Evolutionary conservation across 1,140 invertebrate species (phyloP), one percentile per base, ranked within the genome.

Genomic region (Drosophila azteca): DNA sequence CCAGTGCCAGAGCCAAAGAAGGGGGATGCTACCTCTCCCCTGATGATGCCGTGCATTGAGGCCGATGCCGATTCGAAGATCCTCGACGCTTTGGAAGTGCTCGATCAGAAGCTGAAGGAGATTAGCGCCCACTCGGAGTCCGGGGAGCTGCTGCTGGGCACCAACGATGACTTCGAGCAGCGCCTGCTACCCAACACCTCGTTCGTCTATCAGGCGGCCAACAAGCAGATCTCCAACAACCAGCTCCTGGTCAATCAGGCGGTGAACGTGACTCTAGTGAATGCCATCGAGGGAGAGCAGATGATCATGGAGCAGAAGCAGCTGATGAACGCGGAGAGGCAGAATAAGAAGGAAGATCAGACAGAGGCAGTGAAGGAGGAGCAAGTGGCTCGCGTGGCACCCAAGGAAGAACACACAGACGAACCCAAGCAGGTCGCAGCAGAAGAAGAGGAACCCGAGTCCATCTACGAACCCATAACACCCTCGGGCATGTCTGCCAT

Each of bases 241-340:
- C 74, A 90, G 26, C 49, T 89, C 43, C 63, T 84, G 45, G 70
- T 88, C 39, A 85, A 79, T 35, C 91, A 90, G 63, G 84, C 90
- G 3, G 90, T 90, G 2, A 90, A 90, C 55, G 79, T 90, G 3
- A 72, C 70, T 0, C 69, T 90, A 22, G 89, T 91, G 1, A 90
- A 90, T 69, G 78, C 77, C 69, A 90, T 90, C 20, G 79, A 90
- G 59, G 77, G 77, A 0, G 77, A 90, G 67, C 78, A 82, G 26
- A 80, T 88, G 79, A 79, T 88, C 22, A 90, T 88, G 78, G 87
- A 91, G 57, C 79, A 91, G 35, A 90, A 90, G 76, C 73, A 83
- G 29, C 44, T 75, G 26, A 15, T 65, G 46, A 51, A 75, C 41
- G 48, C 26, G 3, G 22, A 29, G 24, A 49, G 2, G 5, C 39